Percentiles rank a stretch among this genome's conserved stretches.
Conservation (phyloP, 2,888 invertebrate genomes). For the Sturmia bella region DNA sequence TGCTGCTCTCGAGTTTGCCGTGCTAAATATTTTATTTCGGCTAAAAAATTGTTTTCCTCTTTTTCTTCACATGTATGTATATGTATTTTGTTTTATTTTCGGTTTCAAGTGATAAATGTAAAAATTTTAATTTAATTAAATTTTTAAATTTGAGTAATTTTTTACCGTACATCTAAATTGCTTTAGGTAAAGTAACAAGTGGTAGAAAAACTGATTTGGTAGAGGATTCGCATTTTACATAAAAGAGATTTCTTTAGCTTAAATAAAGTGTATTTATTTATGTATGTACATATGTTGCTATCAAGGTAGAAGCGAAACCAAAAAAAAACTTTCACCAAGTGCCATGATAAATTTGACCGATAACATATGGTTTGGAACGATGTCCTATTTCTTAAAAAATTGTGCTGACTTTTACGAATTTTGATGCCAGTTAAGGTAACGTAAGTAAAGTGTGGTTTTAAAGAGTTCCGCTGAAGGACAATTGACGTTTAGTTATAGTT, state of each 20-base stretch:
- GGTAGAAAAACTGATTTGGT: background rate
- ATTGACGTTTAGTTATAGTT: no score
- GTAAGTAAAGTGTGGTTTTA: no score
- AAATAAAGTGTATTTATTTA: no score
- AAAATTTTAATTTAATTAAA: conserved; percentile 69
- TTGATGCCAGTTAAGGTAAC: no score
- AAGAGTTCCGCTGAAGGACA: no score
- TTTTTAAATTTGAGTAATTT: conserved; percentile 66
- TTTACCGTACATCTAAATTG: conserved; percentile 44
- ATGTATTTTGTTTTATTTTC: conserved; percentile 13
- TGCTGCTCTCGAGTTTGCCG: conserved; percentile 42
- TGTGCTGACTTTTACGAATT: no score
- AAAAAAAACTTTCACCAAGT: no score
- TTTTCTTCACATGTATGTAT: background rate
- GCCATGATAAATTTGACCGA: no score
- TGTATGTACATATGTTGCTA: background rate
- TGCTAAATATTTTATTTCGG: conserved; percentile 47
- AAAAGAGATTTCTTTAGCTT: background rate
- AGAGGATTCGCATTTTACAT: background rate
- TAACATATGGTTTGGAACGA: no score
- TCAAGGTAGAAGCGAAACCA: background rate
- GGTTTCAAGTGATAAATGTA: conserved; percentile 56
- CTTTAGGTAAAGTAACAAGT: conserved; percentile 27
- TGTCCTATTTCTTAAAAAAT: no score
- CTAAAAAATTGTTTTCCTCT: conserved; percentile 35